Base-by-base conservation (phyloP, 2,888 invertebrate species). In the Pharmacophagus antenor region DNA sequence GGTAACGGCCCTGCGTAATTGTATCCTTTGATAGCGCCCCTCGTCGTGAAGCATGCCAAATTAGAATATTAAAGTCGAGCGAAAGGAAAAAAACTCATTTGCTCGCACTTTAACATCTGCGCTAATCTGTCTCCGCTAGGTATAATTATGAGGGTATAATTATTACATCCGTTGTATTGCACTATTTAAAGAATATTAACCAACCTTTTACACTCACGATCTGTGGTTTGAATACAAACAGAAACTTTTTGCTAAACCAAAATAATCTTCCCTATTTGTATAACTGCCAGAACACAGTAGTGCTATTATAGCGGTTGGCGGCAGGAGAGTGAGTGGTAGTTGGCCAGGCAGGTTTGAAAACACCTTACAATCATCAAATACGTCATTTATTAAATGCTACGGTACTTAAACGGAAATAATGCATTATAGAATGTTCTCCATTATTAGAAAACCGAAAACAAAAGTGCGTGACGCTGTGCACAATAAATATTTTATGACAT, bases 1-100 rank as follows among this genome's bases (percentile, higher is more conserved):
- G n/a, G n/a, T n/a, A 31, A 55, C 27, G 59, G 54, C 22, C 59
- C 54, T 17, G 20, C 22, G 41, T 61, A 61, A 61, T 58, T 79
- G 81, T 71, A 72, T 64, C 69, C 80, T 83, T 84, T 81, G 82
- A 80, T 63, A 63, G 20, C 65, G 61, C 71, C 73, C 77, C 79
- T 70, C 71, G 59, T 65, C 65, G 62, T 65, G 58, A 58, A 56
- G 62, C 66, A 64, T 65, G 61, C 53, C 61, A 63, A 66, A 67
- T 67, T 66, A 63, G 62, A 67, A 69, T 67, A 67, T 67, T 66
- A 62, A 61, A 56, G 58, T 63, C 62, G 60, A 65, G 64, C 65
- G 63, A 65, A 70, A 69, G 65, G 63, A 70, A 67, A 70, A 68
- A 62, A 63, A 56, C 55, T 66, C 63, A 62, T 67, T 63, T 18